Conservation (phyloP, 1,140 invertebrate genomes). For the Atta texana region DNA sequence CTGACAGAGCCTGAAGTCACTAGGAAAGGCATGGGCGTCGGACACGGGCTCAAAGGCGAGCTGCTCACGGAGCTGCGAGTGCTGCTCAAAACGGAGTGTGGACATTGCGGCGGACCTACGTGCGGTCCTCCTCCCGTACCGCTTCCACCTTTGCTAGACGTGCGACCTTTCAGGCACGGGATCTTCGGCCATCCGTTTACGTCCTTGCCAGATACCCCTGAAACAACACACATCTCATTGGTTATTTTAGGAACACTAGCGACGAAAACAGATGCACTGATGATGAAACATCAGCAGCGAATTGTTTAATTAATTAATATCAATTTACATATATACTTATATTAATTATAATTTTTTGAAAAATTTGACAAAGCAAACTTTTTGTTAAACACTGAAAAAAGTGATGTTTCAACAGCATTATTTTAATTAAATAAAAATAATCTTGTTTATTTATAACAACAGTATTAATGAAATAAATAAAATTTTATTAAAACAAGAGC, state of each 20-base stretch:
- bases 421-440: too few species aligned
- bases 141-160: slow-evolving; percentile 71
- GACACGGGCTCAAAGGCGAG: slow-evolving; percentile 89
- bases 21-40: slow-evolving; percentile 90
- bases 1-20: slow-evolving; percentile 90
- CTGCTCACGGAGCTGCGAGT: slow-evolving; percentile 88
- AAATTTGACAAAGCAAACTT: neutral
- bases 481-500: too few species aligned
- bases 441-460: too few species aligned
- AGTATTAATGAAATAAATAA: too few species aligned
- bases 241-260: slow-evolving; percentile 13
- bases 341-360: neutral
- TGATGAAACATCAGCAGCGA: neutral
- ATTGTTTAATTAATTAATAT: neutral
- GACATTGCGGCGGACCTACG: slow-evolving; percentile 89
- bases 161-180: slow-evolving; percentile 79
- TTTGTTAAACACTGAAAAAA: too few species aligned
- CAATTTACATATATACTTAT: neutral
- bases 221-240: slow-evolving; percentile 38
- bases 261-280: neutral
- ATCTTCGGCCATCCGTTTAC: slow-evolving; percentile 82
- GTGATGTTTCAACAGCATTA: too few species aligned
- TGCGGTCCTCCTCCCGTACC: slow-evolving; percentile 85
- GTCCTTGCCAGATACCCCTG: slow-evolving; percentile 79
- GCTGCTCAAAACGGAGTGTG: slow-evolving; percentile 89